Evolutionary conservation across 2,113 vertebrate species (phyloP), one percentile per base, ranked within the genome.

Genomic region (Caretta caretta): DNA sequence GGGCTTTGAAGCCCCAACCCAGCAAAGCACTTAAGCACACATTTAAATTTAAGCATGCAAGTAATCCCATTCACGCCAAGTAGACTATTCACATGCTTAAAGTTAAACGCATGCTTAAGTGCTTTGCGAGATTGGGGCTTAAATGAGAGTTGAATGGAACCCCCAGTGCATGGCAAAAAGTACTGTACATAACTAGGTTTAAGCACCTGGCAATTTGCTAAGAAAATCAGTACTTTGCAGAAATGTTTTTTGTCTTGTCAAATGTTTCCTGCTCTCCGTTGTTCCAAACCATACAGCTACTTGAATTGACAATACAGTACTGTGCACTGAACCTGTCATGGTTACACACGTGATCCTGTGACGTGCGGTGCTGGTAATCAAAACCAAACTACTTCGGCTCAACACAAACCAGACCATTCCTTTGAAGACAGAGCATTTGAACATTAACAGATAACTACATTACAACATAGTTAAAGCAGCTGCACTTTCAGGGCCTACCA

Each of bases 221-320:
- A 84, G 57, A 84, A 16, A 69, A 69, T 38, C 65, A 69, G 65
- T 69, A 20, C 80, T 86, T 54, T 80, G 25, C 29, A 83, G 56
- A 84, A 91, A 93, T 27, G 24, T 76, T 93, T 54, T 0, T 51
- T 51, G 42, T 86, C 76, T 14, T 65, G 17, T 69, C 46, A 14
- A 10, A 22, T 10, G 69, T n/a, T 75, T 88, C 27, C 13, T 72
- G 29, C 27, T 50, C 35, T 12, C 4, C 83, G 65, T 0, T 0
- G 62, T 24, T 84, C 56, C 84, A 87, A 88, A 12, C 72, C 29
- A 16, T 6, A 48, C 4, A 62, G 5, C 19, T 50, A 46, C n/a
- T 86, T 87, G 20, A 14, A 80, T 22, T 72, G 82, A 49, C 1
- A 22, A 10, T 31, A 42, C 24, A 46, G 24, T 46, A 7, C 72